Evolutionary conservation across 1,140 invertebrate genomes (phyloP), one percentile per base, ranked within the genome.

Genomic region (Manduca sexta): DNA sequence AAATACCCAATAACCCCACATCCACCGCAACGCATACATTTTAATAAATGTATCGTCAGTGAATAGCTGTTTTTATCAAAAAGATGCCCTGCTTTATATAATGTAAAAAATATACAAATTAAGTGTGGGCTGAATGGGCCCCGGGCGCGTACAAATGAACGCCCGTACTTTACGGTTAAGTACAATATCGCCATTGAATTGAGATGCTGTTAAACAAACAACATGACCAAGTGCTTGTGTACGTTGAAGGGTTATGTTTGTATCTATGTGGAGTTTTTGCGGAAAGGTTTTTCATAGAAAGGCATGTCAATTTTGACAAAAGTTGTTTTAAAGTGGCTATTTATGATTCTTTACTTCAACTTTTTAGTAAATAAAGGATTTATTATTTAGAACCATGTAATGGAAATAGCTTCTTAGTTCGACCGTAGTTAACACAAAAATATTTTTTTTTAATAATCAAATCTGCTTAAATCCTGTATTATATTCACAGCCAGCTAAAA

Each of bases 21-120:
- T 30, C 7, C 4, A 13, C 41, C 21, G 26, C 41, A 45, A 40
- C 56, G 46, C 61, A 57, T 57, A 74, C 74, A 64, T 70, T 81
- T 81, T 81, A 78, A 80, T 81, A 84, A 84, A 84, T 81, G 80
- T 84, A 84, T 81, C 75, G 69, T 43, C 58, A 29, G 64, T 84
- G 80, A 84, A 84, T 81, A 60, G 74, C 26, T 65, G 62, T 66
- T 80, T 81, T 83, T 77, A 70, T 69, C 60, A 80, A 76, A 77
- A 71, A 72, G 67, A 31, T 71, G 69, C 60, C 60, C 58, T 44
- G 52, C 49, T 52, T 70, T 74, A 67, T 53, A 71, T 74, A 72
- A 78, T 75, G 72, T 69, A 67, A 74, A 57, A 77, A 73, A 77
- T 77, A 73, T 77, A 82, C 70, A 73, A 78, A 74, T 75, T 77